Conservation (phyloP, 2,113 vertebrate genomes). For the Caranx melampygus region DNA sequence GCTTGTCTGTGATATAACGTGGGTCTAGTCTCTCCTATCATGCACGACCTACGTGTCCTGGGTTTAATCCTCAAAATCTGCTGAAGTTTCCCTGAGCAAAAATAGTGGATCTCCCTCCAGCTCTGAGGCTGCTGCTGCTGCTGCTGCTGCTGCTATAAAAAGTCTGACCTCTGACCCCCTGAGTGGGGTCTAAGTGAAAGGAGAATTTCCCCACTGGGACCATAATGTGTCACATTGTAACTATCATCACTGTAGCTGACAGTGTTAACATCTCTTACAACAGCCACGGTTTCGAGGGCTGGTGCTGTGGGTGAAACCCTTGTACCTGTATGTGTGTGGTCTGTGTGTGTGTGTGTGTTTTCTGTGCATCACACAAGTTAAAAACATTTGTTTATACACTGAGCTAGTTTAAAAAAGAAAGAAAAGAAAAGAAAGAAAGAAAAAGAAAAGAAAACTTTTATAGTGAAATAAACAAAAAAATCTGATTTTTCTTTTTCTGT, state of each 20-base stretch:
- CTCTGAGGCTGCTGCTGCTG: slow-evolving; percentile 51
- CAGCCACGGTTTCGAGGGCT: neutral
- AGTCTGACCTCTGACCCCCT: slow-evolving; percentile 76
- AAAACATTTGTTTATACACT: neutral
- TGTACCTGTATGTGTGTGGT: neutral
- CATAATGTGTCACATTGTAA: slow-evolving; percentile 71
- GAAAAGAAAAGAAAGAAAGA: no score
- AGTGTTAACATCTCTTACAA: slow-evolving; percentile 22
- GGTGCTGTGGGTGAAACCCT: neutral
- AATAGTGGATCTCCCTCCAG: slow-evolving; percentile 27
- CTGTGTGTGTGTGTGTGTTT: neutral
- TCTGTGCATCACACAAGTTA: neutral
- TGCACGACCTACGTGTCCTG: neutral
- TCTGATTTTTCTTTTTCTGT: no score
- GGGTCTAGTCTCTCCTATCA: neutral
- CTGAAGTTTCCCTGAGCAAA: slow-evolving; percentile 47
- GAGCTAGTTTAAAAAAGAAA: neutral
- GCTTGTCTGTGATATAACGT: neutral
- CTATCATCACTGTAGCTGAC: slow-evolving; percentile 57
- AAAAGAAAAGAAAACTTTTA: no score
- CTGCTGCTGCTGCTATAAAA: slow-evolving; percentile 64
- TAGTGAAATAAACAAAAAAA: no score
- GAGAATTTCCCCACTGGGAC: slow-evolving; percentile 73
- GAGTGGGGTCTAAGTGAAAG: slow-evolving; percentile 69
- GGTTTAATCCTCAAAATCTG: slow-evolving; percentile 9